A percentile compares a stretch with the other conserved stretches of the same genome.
Evolutionary conservation across 1,140 invertebrate genomes (phyloP).

Genomic region (Cecropterus lyciades): DNA sequence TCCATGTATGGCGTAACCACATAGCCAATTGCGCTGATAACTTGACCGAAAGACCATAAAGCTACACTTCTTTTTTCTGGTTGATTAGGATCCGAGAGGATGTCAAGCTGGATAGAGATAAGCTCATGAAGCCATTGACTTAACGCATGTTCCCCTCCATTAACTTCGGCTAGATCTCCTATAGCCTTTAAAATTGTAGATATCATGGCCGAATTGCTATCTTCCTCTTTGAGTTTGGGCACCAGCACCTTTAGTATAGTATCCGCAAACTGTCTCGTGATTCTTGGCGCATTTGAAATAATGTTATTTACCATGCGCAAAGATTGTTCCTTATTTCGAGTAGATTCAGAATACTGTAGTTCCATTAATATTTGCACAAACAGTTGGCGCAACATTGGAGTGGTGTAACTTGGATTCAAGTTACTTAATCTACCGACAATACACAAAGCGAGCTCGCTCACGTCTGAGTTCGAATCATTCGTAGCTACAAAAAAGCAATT

Average conservation of each 20-base stretch:
- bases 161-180: slow-evolving; percentile 97
- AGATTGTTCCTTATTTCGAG: slow-evolving; percentile 97
- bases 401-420: slow-evolving; percentile 99
- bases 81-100: slow-evolving; percentile 96
- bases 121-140: slow-evolving; percentile 95
- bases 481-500: slow-evolving; percentile 96
- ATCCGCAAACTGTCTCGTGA: slow-evolving; percentile 98
- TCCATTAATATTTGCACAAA: slow-evolving; percentile 97
- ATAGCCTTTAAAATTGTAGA: slow-evolving; percentile 95
- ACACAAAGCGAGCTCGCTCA: slow-evolving; percentile 96
- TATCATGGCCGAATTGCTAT: slow-evolving; percentile 96
- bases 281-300: slow-evolving; percentile 95
- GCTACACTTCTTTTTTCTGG: slow-evolving; percentile 97
- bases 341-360: slow-evolving; percentile 96
- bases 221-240: slow-evolving; percentile 96
- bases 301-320: slow-evolving; percentile 98
- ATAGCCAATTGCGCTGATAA: slow-evolving; percentile 97
- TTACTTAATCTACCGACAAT: slow-evolving; percentile 95
- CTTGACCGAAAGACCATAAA: slow-evolving; percentile 96
- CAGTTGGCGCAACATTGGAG: slow-evolving; percentile 96
- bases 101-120: slow-evolving; percentile 94
- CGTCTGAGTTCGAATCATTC: slow-evolving; percentile 99
- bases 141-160: slow-evolving; percentile 93
- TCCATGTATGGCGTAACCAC: slow-evolving; percentile 97
- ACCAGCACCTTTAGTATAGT: slow-evolving; percentile 97